Evolutionary conservation across 1,140 invertebrate species (phyloP).

Genomic region (Helicorthomorpha holstii): DNA sequence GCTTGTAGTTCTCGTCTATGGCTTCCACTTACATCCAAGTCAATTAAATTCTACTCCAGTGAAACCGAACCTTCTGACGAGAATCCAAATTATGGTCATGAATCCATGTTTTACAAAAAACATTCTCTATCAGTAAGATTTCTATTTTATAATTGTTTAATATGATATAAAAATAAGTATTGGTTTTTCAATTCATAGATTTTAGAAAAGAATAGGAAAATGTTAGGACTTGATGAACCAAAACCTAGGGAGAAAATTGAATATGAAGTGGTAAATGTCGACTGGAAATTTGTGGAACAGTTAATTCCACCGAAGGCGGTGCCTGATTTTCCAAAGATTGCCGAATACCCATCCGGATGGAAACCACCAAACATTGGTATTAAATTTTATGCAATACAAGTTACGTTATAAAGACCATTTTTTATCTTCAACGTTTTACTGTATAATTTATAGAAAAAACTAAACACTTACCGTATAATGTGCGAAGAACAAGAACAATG

Average conservation of each 20-base stretch:
- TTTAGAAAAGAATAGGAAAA: not conserved
- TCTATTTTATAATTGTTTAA: no score
- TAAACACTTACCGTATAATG: slow-evolving; percentile 14
- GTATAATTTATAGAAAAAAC: slow-evolving; percentile 6
- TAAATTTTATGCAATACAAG: not conserved
- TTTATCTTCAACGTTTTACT: no score
- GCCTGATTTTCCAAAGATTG: not conserved
- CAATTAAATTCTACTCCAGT: no score
- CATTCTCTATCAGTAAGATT: no score
- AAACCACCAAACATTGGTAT: slow-evolving; percentile 1
- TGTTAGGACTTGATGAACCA: not conserved
- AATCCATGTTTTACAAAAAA: no score
- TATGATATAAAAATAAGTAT: no score
- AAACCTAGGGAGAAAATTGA: not conserved
- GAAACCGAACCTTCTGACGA: no score
- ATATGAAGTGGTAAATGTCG: not conserved
- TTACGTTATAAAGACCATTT: not conserved
- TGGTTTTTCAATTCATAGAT: no score
- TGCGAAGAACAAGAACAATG: slow-evolving; percentile 13
- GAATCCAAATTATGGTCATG: no score
- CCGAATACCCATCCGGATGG: slow-evolving; percentile 5
- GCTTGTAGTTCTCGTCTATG: no score
- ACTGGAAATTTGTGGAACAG: slow-evolving; percentile 14
- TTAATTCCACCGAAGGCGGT: slow-evolving; percentile 12
- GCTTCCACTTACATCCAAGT: no score